Percentiles rank a stretch among this genome's conserved stretches.
phyloP scores from a whole-genome alignment of 1,140 invertebrate genomes.

The Leptinotarsa undecemlineata region DNA sequence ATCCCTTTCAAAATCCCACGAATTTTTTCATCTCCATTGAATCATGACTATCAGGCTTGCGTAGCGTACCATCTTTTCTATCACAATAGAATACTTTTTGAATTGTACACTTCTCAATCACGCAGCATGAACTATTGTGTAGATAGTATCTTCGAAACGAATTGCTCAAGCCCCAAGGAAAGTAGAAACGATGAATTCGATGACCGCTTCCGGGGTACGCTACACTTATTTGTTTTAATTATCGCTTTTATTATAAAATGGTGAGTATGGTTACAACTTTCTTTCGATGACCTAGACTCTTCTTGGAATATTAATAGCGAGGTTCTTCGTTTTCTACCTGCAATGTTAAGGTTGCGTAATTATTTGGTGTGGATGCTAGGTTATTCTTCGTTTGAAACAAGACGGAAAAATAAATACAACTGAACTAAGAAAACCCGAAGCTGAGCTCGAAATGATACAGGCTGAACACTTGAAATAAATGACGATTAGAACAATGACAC shows the following conservation, averaged over 20 bases:
- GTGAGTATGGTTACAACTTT: not conserved
- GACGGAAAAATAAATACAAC: too few relatives aligned
- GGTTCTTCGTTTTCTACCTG: not conserved
- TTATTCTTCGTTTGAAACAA: too few relatives aligned
- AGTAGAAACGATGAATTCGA: not conserved
- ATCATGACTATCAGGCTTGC: too few relatives aligned
- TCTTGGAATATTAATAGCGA: not conserved
- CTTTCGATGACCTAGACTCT: not conserved
- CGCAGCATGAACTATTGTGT: not conserved
- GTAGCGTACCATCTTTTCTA: not conserved
- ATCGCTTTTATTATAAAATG: not conserved
- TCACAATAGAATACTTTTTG: not conserved
- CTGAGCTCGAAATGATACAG: too few relatives aligned
- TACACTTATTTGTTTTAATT: constrained; percentile 4
- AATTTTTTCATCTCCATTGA: too few relatives aligned
- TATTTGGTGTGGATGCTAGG: too few relatives aligned
- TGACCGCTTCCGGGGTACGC: not conserved
- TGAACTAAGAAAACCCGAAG: too few relatives aligned
- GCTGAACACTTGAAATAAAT: too few relatives aligned
- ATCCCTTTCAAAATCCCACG: too few relatives aligned
- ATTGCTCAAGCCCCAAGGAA: not conserved
- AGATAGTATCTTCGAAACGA: not conserved
- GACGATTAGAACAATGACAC: too few relatives aligned
- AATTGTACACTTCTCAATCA: not conserved
- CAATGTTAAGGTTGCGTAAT: constrained; percentile 1